Base-by-base conservation (phyloP, 2,888 invertebrate species). In the Julus scandinavius region DNA sequence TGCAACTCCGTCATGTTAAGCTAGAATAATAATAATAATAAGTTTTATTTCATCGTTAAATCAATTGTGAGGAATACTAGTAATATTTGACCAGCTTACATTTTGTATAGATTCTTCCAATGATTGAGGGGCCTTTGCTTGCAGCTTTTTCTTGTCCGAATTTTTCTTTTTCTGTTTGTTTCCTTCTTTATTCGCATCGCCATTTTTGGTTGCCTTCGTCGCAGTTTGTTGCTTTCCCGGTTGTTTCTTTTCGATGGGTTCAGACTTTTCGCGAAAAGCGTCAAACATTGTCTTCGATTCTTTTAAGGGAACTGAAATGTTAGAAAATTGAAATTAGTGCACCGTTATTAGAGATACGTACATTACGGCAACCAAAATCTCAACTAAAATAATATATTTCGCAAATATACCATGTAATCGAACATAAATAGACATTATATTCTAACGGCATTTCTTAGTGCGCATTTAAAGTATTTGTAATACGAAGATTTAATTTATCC, bases 1-100 rank as follows among this genome's bases (percentile, higher is more conserved):
- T 20, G 17, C n/a, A 87, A 41, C 40, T 87, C 87, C 17, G 50
- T 72, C 7, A n/a, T 17, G 41, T 87, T 45, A 45, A 87, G n/a
- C 87, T 87, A 17, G 40, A 87, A 63, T 54, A 15, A 54, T 49
- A 49, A 54, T 49, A 49, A 29, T 29, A 1, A 29, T 45, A 45
- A 45, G 45, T 45, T 45, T 29, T 29, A 29, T 29, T 29, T 29
- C 29, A 29, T 29, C 29, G 29, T 29, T 29, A 29, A 29, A 29
- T 1, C 29, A 29, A 29, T n/a, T n/a, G n/a, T n/a, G n/a, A n/a
- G n/a, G n/a, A n/a, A 45, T 45, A 45, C 0, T 45, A 7, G 1
- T 45, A 45, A 45, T 45, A 45, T 7, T 7, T 7, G 45, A 17
- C 13, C 3, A 6, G 17, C 54, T 54, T 54, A 54, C 54, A 13